Base-by-base conservation (phyloP, 2,797 vertebrate genomes). In the Diglossa cyanea region DNA sequence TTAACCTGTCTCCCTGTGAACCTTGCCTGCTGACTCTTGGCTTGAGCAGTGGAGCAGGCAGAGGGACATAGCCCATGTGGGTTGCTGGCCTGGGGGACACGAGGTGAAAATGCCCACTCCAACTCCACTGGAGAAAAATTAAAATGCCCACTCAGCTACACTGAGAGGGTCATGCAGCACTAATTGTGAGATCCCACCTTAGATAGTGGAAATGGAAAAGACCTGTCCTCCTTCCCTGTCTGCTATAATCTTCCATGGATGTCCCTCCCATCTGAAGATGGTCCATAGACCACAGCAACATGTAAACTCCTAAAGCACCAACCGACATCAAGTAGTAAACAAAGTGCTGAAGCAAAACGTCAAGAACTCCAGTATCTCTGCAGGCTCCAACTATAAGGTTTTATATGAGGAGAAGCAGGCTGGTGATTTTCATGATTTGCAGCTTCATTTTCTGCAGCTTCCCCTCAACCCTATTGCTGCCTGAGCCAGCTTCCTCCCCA, bases 241-340 rank as follows among this genome's bases (percentile, higher is more conserved):
- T 30, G 20, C 26, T n/a, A 26, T 0, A 24, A 54, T 15, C 2
- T 42, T 39, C 40, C 30, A 31, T 0, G 2, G 30, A 17, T 1
- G 5, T 47, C 40, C 11, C 14, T 88, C 31, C 33, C 0, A 0
- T 13, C 45, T 39, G 37, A 71, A 80, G 33, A 42, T n/a, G 47
- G 35, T 30, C 16, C 3, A 2, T 3, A 73, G 33, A 17, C 6
- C 24, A 39, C 24, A 57, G 53, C 3, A 17, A 47, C 33, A 17
- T 17, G 37, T 42, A 33, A 80, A 67, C 23, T 73, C 61, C 50
- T 45, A 26, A 53, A 57, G 30, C 13, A 12, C 30, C 0, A 0
- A n/a, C 40, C 13, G 8, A 55, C 35, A 62, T 11, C 5, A 3
- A 54, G 31, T 7, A 37, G 19, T n/a, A 63, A 92, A 60, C 20